Evolutionary conservation across 2,797 vertebrate species (phyloP).

Genomic region (Buphagus erythrorhynchus): DNA sequence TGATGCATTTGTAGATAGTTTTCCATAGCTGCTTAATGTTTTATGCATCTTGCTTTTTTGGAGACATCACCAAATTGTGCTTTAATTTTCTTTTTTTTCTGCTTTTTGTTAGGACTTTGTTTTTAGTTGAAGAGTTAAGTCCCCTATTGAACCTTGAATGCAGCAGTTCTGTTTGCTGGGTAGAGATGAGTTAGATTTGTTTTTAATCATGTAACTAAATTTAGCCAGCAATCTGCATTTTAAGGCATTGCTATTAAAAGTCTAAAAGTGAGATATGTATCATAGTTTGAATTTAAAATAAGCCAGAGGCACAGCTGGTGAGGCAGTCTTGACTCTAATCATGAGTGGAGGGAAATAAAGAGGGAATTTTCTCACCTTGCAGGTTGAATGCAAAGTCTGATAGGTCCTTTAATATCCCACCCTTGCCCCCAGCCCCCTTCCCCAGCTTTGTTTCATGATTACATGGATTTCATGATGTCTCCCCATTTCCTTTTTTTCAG

Average conservation of each 20-base stretch:
- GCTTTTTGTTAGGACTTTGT: background rate
- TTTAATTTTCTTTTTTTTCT: background rate
- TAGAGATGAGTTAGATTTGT: slow-evolving; percentile 70
- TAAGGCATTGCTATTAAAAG: slow-evolving; percentile 78
- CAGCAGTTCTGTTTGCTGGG: slow-evolving; percentile 65
- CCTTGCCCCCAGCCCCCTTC: background rate
- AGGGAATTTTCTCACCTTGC: slow-evolving; percentile 33
- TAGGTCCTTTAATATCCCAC: background rate
- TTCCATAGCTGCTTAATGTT: slow-evolving; percentile 49
- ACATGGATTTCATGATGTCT: background rate
- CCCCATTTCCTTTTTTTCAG: background rate
- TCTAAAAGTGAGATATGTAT: slow-evolving; percentile 73
- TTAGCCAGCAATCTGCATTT: slow-evolving; percentile 79
- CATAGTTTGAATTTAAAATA: slow-evolving; percentile 72
- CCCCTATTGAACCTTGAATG: slow-evolving; percentile 70
- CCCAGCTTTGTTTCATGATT: background rate
- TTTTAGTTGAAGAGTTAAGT: slow-evolving; percentile 51
- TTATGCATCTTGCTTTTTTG: slow-evolving; percentile 34
- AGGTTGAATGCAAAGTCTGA: background rate
- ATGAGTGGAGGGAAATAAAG: slow-evolving; percentile 18
- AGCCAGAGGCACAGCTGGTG: slow-evolving; percentile 68
- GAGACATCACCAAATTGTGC: background rate
- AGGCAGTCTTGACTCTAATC: slow-evolving; percentile 57
- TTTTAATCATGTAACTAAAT: slow-evolving; percentile 79
- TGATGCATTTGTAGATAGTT: slow-evolving; percentile 39